phyloP scores from a whole-genome alignment of 1,140 invertebrate genomes.

The Drosophila melanica region DNA sequence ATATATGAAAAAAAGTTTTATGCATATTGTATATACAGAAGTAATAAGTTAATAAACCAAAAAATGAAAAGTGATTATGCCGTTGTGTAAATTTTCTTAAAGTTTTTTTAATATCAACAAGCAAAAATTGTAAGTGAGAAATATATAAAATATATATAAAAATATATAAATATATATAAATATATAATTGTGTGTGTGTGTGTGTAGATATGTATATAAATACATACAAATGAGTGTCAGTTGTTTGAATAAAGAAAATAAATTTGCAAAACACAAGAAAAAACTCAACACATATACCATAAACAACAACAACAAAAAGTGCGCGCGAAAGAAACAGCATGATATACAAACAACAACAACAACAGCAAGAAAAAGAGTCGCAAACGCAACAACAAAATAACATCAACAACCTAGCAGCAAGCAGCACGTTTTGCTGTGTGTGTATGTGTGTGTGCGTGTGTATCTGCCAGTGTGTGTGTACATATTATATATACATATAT shows the following conservation, averaged over 20 bases:
- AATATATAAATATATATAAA: not conserved
- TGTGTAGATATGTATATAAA: not conserved
- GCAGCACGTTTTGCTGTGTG: conserved; percentile 46
- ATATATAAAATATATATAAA: conserved; percentile 1
- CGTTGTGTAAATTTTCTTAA: conserved; percentile 34
- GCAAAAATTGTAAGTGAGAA: conserved; percentile 36
- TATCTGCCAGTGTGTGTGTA: conserved; percentile 1
- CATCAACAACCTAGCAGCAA: conserved; percentile 46
- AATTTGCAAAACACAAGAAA: conserved; percentile 30
- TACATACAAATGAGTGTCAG: conserved; percentile 12
- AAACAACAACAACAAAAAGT: conserved; percentile 37
- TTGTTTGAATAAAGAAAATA: conserved; percentile 30
- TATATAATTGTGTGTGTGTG: conserved; percentile 1
- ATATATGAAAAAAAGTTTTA: conserved; percentile 6
- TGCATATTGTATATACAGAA: conserved; percentile 23
- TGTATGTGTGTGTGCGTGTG: conserved; percentile 21
- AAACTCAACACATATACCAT: conserved; percentile 14
- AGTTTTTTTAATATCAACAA: conserved; percentile 25
- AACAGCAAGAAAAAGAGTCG: conserved; percentile 40
- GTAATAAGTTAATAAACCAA: conserved; percentile 2
- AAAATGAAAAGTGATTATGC: conserved; percentile 18
- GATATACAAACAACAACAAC: conserved; percentile 38
- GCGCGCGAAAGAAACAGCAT: conserved; percentile 56
- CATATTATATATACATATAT: conserved; percentile 15
- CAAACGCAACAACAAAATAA: conserved; percentile 38